Evolutionary conservation across 2,113 vertebrate species (phyloP).

Genomic region (Loxodonta africana): DNA sequence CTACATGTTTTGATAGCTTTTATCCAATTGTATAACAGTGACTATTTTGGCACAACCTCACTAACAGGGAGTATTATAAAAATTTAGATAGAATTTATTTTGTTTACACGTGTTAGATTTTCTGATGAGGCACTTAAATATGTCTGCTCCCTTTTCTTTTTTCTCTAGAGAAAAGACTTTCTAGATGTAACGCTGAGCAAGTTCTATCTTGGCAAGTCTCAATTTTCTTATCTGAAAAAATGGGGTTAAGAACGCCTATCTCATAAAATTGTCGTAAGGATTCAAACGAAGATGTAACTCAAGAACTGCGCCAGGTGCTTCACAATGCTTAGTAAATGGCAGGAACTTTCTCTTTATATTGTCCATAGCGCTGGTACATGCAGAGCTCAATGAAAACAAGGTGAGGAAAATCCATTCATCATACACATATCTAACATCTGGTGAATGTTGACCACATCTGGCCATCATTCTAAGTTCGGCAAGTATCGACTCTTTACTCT

Average conservation of each 20-base stretch:
- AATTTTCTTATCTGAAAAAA: constrained; percentile 8
- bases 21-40: neutral
- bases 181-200: neutral
- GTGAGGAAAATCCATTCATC: neutral
- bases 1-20: neutral
- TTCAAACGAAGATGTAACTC: neutral
- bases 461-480: too few species aligned
- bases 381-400: accelerated
- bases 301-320: neutral
- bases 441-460: neutral
- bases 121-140: neutral
- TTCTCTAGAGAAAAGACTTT: constrained; percentile 29
- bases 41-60: neutral
- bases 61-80: neutral
- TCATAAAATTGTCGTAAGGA: neutral
- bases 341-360: neutral
- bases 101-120: neutral
- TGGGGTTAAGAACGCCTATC: neutral
- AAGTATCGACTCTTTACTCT: neutral
- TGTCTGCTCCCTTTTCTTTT: neutral
- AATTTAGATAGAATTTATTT: constrained; percentile 17
- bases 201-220: neutral
- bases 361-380: neutral
- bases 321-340: neutral
- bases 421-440: too few species aligned